A percentile compares a stretch with the other conserved stretches of the same genome.
phyloP scores from a whole-genome alignment of 2,113 vertebrate species.

The Datnioides undecimradiatus region DNA sequence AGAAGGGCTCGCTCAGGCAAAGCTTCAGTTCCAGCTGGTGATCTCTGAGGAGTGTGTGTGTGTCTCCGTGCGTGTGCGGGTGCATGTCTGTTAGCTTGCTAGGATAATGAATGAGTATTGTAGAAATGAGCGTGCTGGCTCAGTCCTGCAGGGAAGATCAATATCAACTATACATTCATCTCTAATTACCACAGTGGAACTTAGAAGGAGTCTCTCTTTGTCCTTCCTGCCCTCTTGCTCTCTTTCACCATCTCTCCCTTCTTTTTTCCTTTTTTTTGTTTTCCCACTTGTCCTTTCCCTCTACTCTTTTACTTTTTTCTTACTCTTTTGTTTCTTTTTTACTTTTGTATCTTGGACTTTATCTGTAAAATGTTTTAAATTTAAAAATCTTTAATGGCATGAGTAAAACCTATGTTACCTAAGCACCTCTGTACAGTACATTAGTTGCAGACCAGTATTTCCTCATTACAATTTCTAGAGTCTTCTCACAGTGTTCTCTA shows the following conservation, averaged over 20 bases:
- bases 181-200: slow-evolving; percentile 73
- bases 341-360: neutral
- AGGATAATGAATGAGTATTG: slow-evolving; percentile 73
- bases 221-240: slow-evolving; percentile 20
- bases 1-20: slow-evolving; percentile 73
- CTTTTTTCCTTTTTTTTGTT: neutral
- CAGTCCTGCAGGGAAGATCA: slow-evolving; percentile 73
- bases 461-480: slow-evolving; percentile 2
- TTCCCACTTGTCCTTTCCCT: neutral
- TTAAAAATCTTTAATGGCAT: neutral
- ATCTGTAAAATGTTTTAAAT: neutral
- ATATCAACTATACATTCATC: slow-evolving; percentile 79
- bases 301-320: neutral
- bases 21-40: slow-evolving; percentile 74
- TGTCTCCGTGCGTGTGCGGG: slow-evolving; percentile 10
- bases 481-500: neutral
- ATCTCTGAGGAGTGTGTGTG: slow-evolving; percentile 66
- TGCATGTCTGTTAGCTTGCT: slow-evolving; percentile 49
- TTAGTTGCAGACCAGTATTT: slow-evolving; percentile 28
- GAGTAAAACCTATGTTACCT: neutral
- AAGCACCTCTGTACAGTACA: neutral
- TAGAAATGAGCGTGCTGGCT: slow-evolving; percentile 69
- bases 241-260: slow-evolving; percentile 22
- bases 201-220: slow-evolving; percentile 42
- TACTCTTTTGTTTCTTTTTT: neutral